Conservation (phyloP, 2,888 invertebrate genomes). For the Polydrusus cervinus region DNA sequence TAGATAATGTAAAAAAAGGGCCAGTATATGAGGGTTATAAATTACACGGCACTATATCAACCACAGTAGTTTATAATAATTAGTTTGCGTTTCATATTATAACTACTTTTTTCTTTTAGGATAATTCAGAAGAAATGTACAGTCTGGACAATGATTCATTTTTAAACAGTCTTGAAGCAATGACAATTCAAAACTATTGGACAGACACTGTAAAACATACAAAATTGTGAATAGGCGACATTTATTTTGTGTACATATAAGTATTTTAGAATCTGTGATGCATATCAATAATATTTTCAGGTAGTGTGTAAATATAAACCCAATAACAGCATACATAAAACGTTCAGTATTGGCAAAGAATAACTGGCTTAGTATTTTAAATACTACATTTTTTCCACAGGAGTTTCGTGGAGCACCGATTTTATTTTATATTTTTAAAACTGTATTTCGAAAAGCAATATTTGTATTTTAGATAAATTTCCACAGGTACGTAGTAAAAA, state of each 20-base stretch:
- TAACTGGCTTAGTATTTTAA: neutral
- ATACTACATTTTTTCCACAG: no score
- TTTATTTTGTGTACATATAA: conserved; percentile 59
- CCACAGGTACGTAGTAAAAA: no score
- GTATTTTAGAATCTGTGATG: conserved; percentile 71
- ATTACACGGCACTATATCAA: no score
- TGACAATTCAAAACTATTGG: conserved; percentile 96
- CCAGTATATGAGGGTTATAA: no score
- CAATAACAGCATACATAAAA: conserved; percentile 8
- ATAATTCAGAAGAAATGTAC: conserved; percentile 95
- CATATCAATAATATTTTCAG: conserved; percentile 65
- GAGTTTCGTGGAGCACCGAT: no score
- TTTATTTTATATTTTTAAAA: no score
- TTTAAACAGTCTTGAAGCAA: conserved; percentile 92
- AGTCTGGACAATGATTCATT: conserved; percentile 95
- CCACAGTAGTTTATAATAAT: no score
- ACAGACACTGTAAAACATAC: conserved; percentile 93
- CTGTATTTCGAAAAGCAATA: no score
- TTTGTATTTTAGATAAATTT: no score
- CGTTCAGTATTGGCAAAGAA: neutral
- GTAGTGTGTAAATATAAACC: conserved; percentile 10
- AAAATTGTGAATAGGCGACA: conserved; percentile 77
- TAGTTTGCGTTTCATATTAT: no score
- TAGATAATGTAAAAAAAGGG: no score
- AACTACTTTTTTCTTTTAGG: conserved; percentile 75